Percentiles rank a stretch among this genome's conserved stretches.
Conservation (phyloP, 1,140 invertebrate species). For the Achroia grisella region DNA sequence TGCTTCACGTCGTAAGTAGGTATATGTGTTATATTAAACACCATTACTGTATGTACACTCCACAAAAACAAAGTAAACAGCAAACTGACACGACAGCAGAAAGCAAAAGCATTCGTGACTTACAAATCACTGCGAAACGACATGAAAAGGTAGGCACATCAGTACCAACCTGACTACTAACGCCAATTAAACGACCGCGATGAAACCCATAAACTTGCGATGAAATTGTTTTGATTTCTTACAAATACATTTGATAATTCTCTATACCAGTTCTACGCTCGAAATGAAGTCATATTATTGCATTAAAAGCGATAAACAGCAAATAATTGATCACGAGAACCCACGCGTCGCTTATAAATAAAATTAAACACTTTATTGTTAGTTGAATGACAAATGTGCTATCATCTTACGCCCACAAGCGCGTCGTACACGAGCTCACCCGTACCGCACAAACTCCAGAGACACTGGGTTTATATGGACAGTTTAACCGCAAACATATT, state of each 20-base stretch:
- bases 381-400: conserved; percentile 57
- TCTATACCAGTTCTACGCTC: not conserved
- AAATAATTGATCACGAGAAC: conserved; percentile 41
- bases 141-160: no score
- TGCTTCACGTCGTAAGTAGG: no score
- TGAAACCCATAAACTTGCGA: no score
- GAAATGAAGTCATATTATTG: conserved; percentile 21
- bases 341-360: conserved; percentile 56
- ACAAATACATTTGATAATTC: no score
- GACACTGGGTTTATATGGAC: conserved; percentile 37
- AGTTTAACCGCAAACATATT: conserved; percentile 53
- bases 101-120: no score
- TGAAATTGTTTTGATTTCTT: no score
- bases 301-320: conserved; percentile 28
- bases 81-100: no score
- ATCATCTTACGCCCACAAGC: conserved; percentile 45
- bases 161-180: not conserved
- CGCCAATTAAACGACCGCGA: not conserved
- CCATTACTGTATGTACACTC: no score
- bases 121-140: no score
- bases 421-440: not conserved
- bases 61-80: no score
- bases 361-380: conserved; percentile 57
- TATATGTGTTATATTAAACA: no score
- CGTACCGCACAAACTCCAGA: conserved; percentile 10